Base-by-base conservation (phyloP, 1,140 invertebrate genomes). In the Drosophila serrata region DNA sequence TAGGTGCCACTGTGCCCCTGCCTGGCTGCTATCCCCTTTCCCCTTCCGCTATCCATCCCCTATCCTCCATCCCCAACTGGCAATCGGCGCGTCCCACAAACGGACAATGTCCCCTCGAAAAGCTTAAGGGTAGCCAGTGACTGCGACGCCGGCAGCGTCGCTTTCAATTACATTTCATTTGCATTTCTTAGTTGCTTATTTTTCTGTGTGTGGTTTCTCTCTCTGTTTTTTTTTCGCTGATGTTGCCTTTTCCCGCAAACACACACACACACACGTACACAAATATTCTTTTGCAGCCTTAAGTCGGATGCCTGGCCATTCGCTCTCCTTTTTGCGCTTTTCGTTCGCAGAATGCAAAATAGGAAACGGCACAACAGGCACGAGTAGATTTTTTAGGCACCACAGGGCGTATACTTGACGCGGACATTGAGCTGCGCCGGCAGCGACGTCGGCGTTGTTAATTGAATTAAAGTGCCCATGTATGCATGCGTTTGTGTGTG, bases 81-180 rank as follows among this genome's bases (percentile, higher is more conserved):
- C 56, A 67, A 37, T 46, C 65, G 46, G 35, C 63, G 39, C 60
- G 75, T 79, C 85, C 82, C 84, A 82, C 82, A 87, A 88, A 88
- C 84, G 85, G 85, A 88, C 85, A 88, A 90, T 90, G 85, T 88
- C 85, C 85, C 85, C 85, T 85, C 72, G 39, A 59, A 85, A 79
- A 85, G 85, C 85, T 88, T 88, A 88, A 88, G 85, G 85, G 85
- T 88, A 75, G 86, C 85, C 80, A 76, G 65, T 64, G 51, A 40
- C 57, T n/a, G 58, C 74, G 58, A 59, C 72, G 76, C 39, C 24
- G 57, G 60, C 84, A 35, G 79, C 74, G 78, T 53, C 81, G 85
- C 74, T 88, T 88, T 88, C 85, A 90, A 90, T 88, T 88, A 90
- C 85, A 90, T 90, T 88, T 90, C 85, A 85, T 90, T 88, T 90